Conservation (phyloP, 1,140 invertebrate species). For the Nymphalis io region DNA sequence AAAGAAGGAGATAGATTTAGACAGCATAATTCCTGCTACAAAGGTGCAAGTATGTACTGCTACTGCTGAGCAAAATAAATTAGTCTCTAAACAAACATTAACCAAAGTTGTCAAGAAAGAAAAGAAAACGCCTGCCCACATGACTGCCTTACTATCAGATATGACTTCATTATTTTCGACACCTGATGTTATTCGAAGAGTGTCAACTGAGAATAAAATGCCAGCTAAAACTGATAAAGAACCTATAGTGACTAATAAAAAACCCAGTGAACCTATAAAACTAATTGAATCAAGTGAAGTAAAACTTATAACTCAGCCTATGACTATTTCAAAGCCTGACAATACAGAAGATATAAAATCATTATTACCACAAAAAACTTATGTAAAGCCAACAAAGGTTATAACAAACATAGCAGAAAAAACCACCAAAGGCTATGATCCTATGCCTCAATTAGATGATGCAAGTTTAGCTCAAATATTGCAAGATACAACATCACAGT, state of each 20-base stretch:
- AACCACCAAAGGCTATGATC: constrained; percentile 60
- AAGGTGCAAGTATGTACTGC: constrained; percentile 41
- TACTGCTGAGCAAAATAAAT: constrained; percentile 52
- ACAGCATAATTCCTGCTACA: constrained; percentile 40
- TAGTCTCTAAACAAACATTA: constrained; percentile 57
- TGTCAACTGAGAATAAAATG: constrained; percentile 78
- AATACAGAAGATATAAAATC: constrained; percentile 56
- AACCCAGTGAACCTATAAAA: constrained; percentile 51
- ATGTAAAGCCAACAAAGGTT: constrained; percentile 54
- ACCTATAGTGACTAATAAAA: constrained; percentile 49
- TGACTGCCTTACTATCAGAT: constrained; percentile 82
- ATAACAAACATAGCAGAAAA: constrained; percentile 51
- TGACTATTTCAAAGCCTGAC: constrained; percentile 47
- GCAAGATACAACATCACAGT: constrained; percentile 59
- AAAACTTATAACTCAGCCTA: constrained; percentile 32
- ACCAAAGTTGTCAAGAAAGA: constrained; percentile 83
- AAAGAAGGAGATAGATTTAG: constrained; percentile 51
- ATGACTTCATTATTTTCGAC: constrained; percentile 87
- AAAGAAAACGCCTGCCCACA: constrained; percentile 84
- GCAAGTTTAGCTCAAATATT: constrained; percentile 75
- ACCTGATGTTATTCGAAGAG: constrained; percentile 88
- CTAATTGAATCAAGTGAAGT: constrained; percentile 48
- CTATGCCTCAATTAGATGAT: constrained; percentile 76
- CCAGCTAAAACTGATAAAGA: constrained; percentile 62
- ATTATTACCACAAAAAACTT: constrained; percentile 55